Conservation (phyloP, 2,888 invertebrate genomes). For the Dione vanillae region DNA sequence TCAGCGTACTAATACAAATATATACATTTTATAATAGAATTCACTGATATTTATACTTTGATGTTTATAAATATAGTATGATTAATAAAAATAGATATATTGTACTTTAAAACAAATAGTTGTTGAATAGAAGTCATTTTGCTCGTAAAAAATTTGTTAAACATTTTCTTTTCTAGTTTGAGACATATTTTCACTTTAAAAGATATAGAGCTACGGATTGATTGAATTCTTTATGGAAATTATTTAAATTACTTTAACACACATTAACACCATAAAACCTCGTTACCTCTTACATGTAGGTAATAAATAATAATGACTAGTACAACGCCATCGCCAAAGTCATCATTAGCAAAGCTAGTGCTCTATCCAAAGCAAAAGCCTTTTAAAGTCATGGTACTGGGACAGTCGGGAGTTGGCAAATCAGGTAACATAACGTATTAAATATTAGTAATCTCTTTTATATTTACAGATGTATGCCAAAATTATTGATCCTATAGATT, state of each 20-base stretch:
- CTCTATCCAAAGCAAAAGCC: conserved; percentile 87
- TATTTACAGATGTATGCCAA: neutral
- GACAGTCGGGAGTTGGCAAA: conserved; percentile 92
- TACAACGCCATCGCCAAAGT: conserved; percentile 87
- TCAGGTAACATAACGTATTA: conserved; percentile 87
- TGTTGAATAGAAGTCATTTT: conserved; percentile 35
- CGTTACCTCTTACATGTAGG: neutral
- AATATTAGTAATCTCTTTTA: too few species aligned
- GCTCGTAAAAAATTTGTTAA: too few species aligned
- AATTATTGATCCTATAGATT: too few species aligned
- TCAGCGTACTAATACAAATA: conserved; percentile 31
- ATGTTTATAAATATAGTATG: conserved; percentile 34
- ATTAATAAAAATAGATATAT: conserved; percentile 33
- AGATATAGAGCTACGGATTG: too few species aligned
- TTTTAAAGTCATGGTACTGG: conserved; percentile 90
- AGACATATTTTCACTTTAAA: too few species aligned
- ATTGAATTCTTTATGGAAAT: too few species aligned
- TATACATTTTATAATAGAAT: conserved; percentile 17
- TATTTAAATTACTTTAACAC: too few species aligned
- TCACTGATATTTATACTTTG: conserved; percentile 5
- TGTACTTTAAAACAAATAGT: conserved; percentile 1
- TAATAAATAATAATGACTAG: conserved; percentile 60
- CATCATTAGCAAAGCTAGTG: conserved; percentile 87
- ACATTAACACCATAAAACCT: neutral
- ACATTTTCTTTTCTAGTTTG: too few species aligned